phyloP scores from a whole-genome alignment of 2,888 invertebrate genomes.

The Uloborus plumipes region DNA sequence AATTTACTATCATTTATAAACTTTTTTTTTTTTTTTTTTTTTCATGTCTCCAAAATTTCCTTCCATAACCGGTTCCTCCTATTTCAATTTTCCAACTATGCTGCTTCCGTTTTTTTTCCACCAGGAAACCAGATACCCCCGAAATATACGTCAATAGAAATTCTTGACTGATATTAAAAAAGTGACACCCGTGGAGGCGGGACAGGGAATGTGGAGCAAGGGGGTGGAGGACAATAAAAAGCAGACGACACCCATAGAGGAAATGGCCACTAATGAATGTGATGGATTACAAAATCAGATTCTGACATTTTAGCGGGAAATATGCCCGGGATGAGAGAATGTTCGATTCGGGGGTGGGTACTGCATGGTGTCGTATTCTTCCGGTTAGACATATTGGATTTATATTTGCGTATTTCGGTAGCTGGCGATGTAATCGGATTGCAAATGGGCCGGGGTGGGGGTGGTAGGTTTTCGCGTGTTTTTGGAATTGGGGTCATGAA shows the following conservation, averaged over 20 bases:
- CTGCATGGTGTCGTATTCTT: slow-evolving; percentile 25
- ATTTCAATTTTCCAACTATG: slow-evolving; percentile 13
- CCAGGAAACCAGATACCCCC: slow-evolving; percentile 46
- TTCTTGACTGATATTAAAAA: no score
- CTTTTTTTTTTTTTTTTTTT: no score
- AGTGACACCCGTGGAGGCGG: no score
- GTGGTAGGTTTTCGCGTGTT: no score
- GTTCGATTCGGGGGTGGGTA: background rate
- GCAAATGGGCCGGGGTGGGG: no score
- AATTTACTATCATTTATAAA: no score
- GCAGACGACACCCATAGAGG: slow-evolving; percentile 52
- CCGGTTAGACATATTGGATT: slow-evolving; percentile 14
- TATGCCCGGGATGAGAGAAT: slow-evolving; percentile 2
- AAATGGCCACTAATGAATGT: slow-evolving; percentile 54
- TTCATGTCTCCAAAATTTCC: background rate
- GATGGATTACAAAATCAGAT: slow-evolving; percentile 38
- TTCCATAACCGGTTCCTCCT: slow-evolving; percentile 25
- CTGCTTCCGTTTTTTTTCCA: no score
- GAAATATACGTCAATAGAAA: slow-evolving; percentile 1
- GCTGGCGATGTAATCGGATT: no score
- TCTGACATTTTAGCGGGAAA: background rate
- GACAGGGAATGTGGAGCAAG: background rate
- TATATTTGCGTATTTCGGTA: slow-evolving; percentile 5
- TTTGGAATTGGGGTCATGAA: no score
- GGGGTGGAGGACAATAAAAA: slow-evolving; percentile 30